Conservation (phyloP, 2,113 vertebrate species). For the Elgaria multicarinata region DNA sequence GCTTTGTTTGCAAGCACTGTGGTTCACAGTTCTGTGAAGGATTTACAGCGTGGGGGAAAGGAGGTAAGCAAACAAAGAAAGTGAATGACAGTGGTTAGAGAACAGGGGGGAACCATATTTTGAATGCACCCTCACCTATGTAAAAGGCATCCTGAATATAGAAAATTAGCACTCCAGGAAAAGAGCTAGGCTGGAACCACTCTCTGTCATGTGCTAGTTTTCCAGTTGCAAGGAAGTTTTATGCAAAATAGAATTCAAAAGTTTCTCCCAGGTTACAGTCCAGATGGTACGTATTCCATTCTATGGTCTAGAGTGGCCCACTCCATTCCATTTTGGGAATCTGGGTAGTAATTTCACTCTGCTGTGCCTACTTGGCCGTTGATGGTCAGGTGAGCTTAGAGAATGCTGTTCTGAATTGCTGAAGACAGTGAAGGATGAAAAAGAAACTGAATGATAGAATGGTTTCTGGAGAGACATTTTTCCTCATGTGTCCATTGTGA, state of each 20-base stretch:
- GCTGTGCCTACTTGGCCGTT: not conserved
- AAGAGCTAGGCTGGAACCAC: not conserved
- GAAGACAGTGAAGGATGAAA: not conserved
- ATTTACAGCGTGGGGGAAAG: not conserved
- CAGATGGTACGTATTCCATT: not conserved
- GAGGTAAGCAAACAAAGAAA: not conserved
- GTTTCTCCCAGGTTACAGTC: not conserved
- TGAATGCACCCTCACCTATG: not conserved
- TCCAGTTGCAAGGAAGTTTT: not conserved
- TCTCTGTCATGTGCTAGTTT: not conserved
- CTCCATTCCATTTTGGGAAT: not conserved
- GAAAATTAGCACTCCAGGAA: not conserved
- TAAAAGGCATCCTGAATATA: not conserved
- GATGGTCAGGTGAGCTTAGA: not conserved
- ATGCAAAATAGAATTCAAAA: too few relatives aligned
- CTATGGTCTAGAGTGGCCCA: not conserved
- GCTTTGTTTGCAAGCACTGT: too few relatives aligned
- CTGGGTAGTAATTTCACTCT: not conserved
- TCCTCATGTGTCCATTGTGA: not conserved
- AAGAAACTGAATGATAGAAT: slow-evolving; percentile 4
- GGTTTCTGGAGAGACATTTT: not conserved
- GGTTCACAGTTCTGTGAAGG: not conserved
- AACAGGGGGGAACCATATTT: not conserved
- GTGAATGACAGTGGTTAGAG: not conserved
- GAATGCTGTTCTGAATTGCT: not conserved